Base-by-base conservation (phyloP, 2,888 invertebrate species). In the Volucella inflata region DNA sequence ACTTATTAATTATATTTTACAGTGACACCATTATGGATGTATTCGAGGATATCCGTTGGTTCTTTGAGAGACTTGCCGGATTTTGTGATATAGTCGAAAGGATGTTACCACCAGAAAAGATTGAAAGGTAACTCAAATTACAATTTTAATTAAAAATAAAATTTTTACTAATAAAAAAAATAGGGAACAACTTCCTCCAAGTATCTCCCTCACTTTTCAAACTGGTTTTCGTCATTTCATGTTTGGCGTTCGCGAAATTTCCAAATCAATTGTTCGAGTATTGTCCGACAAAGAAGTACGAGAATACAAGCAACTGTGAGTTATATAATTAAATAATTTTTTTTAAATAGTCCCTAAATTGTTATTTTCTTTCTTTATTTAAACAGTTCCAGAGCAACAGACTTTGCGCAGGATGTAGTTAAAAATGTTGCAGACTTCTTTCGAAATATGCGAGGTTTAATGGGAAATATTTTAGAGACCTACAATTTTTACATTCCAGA, bases 401-500 rank as follows among this genome's bases (percentile, higher is more conserved):
- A 87, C 36, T 87, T 81, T 72, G 71, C 87, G 0, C 87, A 88
- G n/a, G 88, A 89, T 30, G 17, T 87, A 12, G 64, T 88, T 1
- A 76, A 64, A 0, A 68, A 85, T 8, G 60, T 88, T 74, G 88
- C 88, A 17, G 75, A 87, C 42, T 89, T 88, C 84, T 88, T 88
- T 17, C 72, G 65, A 2, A 64, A 81, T 67, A 67, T 89, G 8
- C 88, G 88, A 2, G 70, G 81, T 8, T 21, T 88, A 38, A 67
- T 84, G 21, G 62, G 57, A 6, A 70, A 87, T 55, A 4, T 88
- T 1, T 83, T 88, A 8, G 78, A 78, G n/a, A 42, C 87, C 1
- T 89, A 89, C 62, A 89, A 87, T n/a, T 87, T 72, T 30, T 88
- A 89, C 57, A 76, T 88, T 50, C 89, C 89, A 0, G 89, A 89